A percentile compares a stretch with the other conserved stretches of the same genome.
Evolutionary conservation across 1,140 invertebrate genomes (phyloP).

Genomic region (Leptinotarsa lineolata): DNA sequence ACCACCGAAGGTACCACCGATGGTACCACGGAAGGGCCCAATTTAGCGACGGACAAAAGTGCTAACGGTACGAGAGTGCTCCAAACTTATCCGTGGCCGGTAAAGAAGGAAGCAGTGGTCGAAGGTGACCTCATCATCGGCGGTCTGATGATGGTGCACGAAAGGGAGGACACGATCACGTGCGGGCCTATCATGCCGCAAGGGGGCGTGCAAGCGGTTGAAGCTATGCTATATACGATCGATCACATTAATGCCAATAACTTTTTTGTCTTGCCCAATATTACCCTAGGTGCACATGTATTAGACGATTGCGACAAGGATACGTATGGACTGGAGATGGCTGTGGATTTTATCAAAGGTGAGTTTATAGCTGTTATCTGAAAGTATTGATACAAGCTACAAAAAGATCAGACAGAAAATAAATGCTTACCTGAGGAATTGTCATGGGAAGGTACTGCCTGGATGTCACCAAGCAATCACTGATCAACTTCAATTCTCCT

Average conservation of each 20-base stretch:
- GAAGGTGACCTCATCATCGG: slow-evolving; percentile 85
- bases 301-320: slow-evolving; percentile 96
- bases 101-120: slow-evolving; percentile 81
- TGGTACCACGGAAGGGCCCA: neutral
- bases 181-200: slow-evolving; percentile 95
- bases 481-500: too few relatives aligned
- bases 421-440: too few relatives aligned
- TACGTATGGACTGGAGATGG: slow-evolving; percentile 94
- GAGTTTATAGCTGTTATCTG: slow-evolving; percentile 49
- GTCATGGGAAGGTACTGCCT: too few relatives aligned
- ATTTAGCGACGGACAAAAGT: neutral
- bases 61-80: neutral
- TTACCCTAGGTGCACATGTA: slow-evolving; percentile 84
- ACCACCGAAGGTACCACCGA: slow-evolving; percentile 1
- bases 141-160: slow-evolving; percentile 95
- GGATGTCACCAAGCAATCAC: too few relatives aligned
- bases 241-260: slow-evolving; percentile 76
- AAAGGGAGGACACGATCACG: slow-evolving; percentile 78
- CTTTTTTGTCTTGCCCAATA: slow-evolving; percentile 71
- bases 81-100: slow-evolving; percentile 68
- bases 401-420: too few relatives aligned
- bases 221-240: slow-evolving; percentile 90
- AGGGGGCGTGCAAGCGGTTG: slow-evolving; percentile 87
- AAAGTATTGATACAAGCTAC: too few relatives aligned
- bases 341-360: slow-evolving; percentile 98